phyloP scores from a whole-genome alignment of 2,888 invertebrate genomes.

The Vandiemenella viatica region DNA sequence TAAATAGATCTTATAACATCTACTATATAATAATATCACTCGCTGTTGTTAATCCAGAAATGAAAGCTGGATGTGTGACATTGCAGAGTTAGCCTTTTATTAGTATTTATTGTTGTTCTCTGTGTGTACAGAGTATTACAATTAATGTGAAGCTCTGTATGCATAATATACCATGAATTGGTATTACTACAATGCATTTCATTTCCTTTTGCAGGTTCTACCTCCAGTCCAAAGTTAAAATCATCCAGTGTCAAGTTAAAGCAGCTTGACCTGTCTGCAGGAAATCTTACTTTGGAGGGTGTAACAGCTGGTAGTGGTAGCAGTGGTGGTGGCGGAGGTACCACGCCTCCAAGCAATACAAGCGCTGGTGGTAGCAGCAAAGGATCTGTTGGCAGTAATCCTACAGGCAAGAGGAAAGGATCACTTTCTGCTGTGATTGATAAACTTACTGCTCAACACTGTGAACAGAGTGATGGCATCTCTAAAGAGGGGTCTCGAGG shows the following conservation, averaged over 20 bases:
- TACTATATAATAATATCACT: too few relatives aligned
- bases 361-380: slow-evolving; percentile 45
- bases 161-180: too few relatives aligned
- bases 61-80: too few relatives aligned
- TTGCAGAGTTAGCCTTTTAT: too few relatives aligned
- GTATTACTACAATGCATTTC: too few relatives aligned
- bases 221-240: slow-evolving; percentile 50
- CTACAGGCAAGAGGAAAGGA: slow-evolving; percentile 52
- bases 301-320: slow-evolving; percentile 11
- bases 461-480: slow-evolving; percentile 34
- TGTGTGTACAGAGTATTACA: too few relatives aligned
- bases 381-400: slow-evolving; percentile 37
- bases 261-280: slow-evolving; percentile 36
- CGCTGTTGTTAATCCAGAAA: too few relatives aligned
- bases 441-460: slow-evolving; percentile 62
- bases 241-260: slow-evolving; percentile 49
- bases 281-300: too few relatives aligned
- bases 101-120: too few relatives aligned
- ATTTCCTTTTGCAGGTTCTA: slow-evolving; percentile 34
- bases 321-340: slow-evolving; percentile 23
- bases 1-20: too few relatives aligned
- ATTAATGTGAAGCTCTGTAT: too few relatives aligned
- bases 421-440: slow-evolving; percentile 76
- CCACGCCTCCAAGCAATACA: slow-evolving; percentile 37
- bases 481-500: slow-evolving; percentile 11